phyloP scores from a whole-genome alignment of 2,888 invertebrate genomes.

The Abrostola tripartita region DNA sequence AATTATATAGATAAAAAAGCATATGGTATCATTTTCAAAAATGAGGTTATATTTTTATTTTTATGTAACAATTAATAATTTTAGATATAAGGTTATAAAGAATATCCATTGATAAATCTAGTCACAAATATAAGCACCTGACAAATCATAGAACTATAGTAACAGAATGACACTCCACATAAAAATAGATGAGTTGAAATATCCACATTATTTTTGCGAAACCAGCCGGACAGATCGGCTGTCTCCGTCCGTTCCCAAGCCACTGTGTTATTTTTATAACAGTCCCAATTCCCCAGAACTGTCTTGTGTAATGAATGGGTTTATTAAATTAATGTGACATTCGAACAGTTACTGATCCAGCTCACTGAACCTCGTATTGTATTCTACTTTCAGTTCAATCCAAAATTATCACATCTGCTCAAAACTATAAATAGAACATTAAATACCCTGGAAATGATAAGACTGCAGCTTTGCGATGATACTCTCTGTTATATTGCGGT shows the following conservation, averaged over 20 bases:
- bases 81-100: too few relatives aligned
- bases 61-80: not conserved
- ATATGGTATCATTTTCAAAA: too few relatives aligned
- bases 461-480: slow-evolving; percentile 48
- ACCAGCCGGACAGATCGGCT: slow-evolving; percentile 68
- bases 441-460: slow-evolving; percentile 81
- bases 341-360: slow-evolving; percentile 49
- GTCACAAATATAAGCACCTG: slow-evolving; percentile 27
- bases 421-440: slow-evolving; percentile 79
- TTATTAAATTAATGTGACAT: slow-evolving; percentile 49
- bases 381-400: slow-evolving; percentile 60
- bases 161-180: slow-evolving; percentile 54
- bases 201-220: slow-evolving; percentile 71
- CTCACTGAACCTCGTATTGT: slow-evolving; percentile 33
- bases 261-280: slow-evolving; percentile 80
- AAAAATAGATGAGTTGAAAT: slow-evolving; percentile 77
- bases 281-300: slow-evolving; percentile 71
- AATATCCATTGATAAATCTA: not conserved
- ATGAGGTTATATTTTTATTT: too few relatives aligned
- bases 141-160: slow-evolving; percentile 42
- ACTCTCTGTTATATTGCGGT: slow-evolving; percentile 35
- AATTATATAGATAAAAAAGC: too few relatives aligned
- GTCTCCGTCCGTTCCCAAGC: slow-evolving; percentile 68
- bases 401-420: slow-evolving; percentile 75
- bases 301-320: slow-evolving; percentile 56